These are phyloP conservation scores for Lapara coniferarum DNA, from an alignment of 2,888 invertebrate genomes.

Conservation along the genomic window DNA sequence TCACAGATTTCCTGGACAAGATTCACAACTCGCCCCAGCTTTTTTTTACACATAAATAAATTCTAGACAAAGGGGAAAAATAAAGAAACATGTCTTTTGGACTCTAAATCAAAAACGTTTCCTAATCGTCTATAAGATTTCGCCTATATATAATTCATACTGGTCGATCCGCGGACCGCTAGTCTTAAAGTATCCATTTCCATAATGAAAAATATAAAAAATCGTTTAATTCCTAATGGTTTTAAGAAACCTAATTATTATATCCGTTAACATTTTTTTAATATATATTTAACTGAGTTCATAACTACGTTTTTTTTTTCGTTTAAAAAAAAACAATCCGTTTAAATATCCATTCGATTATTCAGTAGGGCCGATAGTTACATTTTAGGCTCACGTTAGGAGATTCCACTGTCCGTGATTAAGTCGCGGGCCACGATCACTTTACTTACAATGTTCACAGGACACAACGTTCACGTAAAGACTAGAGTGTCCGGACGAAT, in stretches of 20 bases:
- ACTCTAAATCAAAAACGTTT: constrained; percentile 68
- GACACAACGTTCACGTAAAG: constrained; percentile 67
- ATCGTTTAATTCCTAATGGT: constrained; percentile 77
- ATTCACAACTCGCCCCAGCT: constrained; percentile 73
- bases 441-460: constrained; percentile 36
- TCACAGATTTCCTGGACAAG: constrained; percentile 79
- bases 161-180: constrained; percentile 61
- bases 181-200: constrained; percentile 77
- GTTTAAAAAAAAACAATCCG: constrained; percentile 39
- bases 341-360: constrained; percentile 68
- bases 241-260: constrained; percentile 81
- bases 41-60: constrained; percentile 76
- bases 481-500: constrained; percentile 75
- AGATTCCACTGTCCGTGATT: constrained; percentile 41
- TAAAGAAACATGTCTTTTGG: constrained; percentile 74
- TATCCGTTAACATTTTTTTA: constrained; percentile 79
- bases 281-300: constrained; percentile 67
- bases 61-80: constrained; percentile 68
- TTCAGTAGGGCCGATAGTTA: constrained; percentile 72
- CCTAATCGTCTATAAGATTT: constrained; percentile 70
- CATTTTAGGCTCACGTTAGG: constrained; percentile 51
- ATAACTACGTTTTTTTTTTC: constrained; percentile 55
- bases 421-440: constrained; percentile 24
- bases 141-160: constrained; percentile 58
- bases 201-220: constrained; percentile 81